phyloP scores from a whole-genome alignment of 1,140 invertebrate species.

The Delia radicum region DNA sequence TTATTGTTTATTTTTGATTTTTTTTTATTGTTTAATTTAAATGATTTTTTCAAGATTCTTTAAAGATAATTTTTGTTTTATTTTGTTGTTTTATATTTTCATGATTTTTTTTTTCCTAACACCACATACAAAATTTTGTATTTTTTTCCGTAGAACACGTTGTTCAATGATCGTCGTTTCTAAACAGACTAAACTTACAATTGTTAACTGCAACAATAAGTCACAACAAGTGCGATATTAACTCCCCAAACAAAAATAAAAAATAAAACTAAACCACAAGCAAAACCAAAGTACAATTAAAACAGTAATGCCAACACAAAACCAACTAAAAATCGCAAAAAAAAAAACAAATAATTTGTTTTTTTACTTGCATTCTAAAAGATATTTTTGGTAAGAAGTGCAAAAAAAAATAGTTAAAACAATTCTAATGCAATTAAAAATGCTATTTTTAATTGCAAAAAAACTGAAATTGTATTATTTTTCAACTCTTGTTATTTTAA shows the following conservation, averaged over 20 bases:
- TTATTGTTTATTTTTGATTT: background rate
- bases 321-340: background rate
- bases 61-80: background rate
- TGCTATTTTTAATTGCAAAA: too few relatives aligned
- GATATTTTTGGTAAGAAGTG: too few relatives aligned
- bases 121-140: background rate
- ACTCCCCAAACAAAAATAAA: background rate
- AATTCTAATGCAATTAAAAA: too few relatives aligned
- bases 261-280: background rate
- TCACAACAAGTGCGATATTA: conserved; percentile 14
- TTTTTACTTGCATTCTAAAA: too few relatives aligned
- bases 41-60: background rate
- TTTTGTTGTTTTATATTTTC: too few relatives aligned
- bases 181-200: conserved; percentile 8
- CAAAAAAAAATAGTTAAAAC: too few relatives aligned
- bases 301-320: background rate
- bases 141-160: conserved; percentile 8
- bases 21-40: background rate
- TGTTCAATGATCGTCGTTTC: conserved; percentile 15
- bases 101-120: background rate
- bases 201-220: background rate
- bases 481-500: too few relatives aligned
- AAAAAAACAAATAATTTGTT: too few relatives aligned
- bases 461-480: too few relatives aligned
- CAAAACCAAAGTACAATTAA: background rate